phyloP scores from a whole-genome alignment of 1,140 invertebrate genomes.

The Gonatopus flavifemur region DNA sequence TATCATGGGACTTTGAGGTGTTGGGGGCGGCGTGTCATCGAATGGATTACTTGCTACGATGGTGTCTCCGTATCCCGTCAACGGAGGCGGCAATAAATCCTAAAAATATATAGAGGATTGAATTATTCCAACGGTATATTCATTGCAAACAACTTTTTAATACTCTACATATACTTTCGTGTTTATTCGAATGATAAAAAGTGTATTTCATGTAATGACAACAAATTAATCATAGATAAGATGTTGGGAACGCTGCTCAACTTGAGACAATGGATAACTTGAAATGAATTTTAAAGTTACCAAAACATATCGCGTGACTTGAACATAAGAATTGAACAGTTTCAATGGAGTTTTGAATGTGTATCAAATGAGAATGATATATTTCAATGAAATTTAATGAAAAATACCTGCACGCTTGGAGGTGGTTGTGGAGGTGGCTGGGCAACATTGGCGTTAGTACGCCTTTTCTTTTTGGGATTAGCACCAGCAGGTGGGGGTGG shows the following conservation, averaged over 20 bases:
- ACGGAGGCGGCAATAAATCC: conserved; percentile 79
- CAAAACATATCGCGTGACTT: too few species aligned
- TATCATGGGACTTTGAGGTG: conserved; percentile 65
- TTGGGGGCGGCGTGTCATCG: conserved; percentile 82
- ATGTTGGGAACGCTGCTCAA: too few species aligned
- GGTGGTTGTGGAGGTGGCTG: conserved; percentile 58
- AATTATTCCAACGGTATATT: too few species aligned
- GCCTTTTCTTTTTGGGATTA: conserved; percentile 66
- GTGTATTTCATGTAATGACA: too few species aligned
- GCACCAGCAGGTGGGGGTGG: conserved; percentile 57
- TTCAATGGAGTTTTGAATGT: too few species aligned
- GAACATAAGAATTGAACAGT: too few species aligned
- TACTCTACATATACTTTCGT: too few species aligned
- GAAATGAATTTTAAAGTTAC: too few species aligned
- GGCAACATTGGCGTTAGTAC: conserved; percentile 57
- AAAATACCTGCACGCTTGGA: conserved; percentile 54
- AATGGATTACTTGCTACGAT: conserved; percentile 95
- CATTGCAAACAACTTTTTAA: too few species aligned
- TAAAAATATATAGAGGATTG: too few species aligned
- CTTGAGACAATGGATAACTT: too few species aligned
- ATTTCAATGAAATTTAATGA: background rate
- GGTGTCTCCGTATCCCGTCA: conserved; percentile 86
- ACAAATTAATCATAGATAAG: background rate
- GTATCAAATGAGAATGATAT: background rate
- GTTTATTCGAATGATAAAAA: too few species aligned